These are phyloP conservation scores for Spilosoma lubricipeda DNA, from an alignment of 2,888 invertebrate species.

Conservation along the genomic window DNA sequence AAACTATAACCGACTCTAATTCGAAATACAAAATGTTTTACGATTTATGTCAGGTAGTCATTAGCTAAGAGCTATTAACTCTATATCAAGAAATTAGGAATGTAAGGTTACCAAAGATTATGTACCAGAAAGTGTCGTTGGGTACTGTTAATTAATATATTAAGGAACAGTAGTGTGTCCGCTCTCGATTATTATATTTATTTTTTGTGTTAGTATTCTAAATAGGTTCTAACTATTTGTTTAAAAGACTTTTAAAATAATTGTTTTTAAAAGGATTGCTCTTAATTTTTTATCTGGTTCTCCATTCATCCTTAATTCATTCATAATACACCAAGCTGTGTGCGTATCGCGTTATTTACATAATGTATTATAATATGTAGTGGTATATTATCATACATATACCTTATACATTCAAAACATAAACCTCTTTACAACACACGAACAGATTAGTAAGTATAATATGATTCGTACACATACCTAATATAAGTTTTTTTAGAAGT, in stretches of 20 bases:
- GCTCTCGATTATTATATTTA: not conserved
- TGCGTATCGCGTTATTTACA: not conserved
- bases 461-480: slow-evolving; percentile 18
- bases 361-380: not conserved
- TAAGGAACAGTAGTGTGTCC: not conserved
- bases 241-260: too few species aligned
- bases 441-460: slow-evolving; percentile 27
- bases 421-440: slow-evolving; percentile 32
- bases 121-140: too few species aligned
- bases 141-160: not conserved
- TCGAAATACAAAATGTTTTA: not conserved
- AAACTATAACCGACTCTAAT: too few species aligned
- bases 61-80: too few species aligned
- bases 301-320: not conserved
- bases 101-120: not conserved
- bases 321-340: not conserved
- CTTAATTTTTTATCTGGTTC: too few species aligned
- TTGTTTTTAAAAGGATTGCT: too few species aligned
- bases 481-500: slow-evolving; percentile 19
- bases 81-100: too few species aligned
- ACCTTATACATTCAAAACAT: slow-evolving; percentile 25
- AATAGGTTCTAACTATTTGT: not conserved
- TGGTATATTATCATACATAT: not conserved
- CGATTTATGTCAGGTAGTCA: too few species aligned
- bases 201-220: not conserved